phyloP scores from a whole-genome alignment of 1,140 invertebrate genomes.

The Penaeus chinensis region DNA sequence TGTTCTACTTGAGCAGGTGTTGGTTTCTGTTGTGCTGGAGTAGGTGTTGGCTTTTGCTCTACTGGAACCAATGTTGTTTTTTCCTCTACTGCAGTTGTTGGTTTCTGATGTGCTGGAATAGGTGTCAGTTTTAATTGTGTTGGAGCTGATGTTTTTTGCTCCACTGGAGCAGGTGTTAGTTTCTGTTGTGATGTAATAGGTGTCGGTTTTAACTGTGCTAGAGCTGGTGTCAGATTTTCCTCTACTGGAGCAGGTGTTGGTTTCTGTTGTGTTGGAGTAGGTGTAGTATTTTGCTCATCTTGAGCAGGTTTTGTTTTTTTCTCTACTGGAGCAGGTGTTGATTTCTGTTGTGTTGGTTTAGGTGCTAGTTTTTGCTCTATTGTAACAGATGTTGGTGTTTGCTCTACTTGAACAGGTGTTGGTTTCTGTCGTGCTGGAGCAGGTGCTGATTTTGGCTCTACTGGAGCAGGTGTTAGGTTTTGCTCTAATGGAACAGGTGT shows the following conservation, averaged over 20 bases:
- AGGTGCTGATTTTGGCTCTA: conserved; percentile 2
- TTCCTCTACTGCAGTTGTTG: background rate
- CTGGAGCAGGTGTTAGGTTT: conserved; percentile 20
- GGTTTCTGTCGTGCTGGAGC: conserved; percentile 7
- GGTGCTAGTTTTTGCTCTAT: conserved; percentile 9
- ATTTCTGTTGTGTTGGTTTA: background rate
- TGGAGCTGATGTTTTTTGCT: background rate
- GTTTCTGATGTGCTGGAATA: background rate
- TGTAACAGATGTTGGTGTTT: conserved; percentile 10
- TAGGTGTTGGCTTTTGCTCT: conserved; percentile 39
- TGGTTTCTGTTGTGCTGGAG: conserved; percentile 5
- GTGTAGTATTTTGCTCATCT: conserved; percentile 6
- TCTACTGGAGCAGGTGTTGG: background rate
- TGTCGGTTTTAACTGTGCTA: conserved; percentile 7
- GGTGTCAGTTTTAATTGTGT: background rate
- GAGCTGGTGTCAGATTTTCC: background rate
- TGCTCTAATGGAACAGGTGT: background rate
- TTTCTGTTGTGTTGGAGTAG: background rate
- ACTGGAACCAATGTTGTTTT: conserved; percentile 1
- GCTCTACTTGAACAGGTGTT: background rate
- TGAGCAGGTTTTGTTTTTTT: conserved; percentile 14
- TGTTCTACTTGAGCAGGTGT: background rate
- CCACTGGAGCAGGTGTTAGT: background rate
- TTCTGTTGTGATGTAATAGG: background rate
- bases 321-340: conserved; percentile 19